phyloP scores from a whole-genome alignment of 2,113 vertebrate species.

The Microtus montanus region DNA sequence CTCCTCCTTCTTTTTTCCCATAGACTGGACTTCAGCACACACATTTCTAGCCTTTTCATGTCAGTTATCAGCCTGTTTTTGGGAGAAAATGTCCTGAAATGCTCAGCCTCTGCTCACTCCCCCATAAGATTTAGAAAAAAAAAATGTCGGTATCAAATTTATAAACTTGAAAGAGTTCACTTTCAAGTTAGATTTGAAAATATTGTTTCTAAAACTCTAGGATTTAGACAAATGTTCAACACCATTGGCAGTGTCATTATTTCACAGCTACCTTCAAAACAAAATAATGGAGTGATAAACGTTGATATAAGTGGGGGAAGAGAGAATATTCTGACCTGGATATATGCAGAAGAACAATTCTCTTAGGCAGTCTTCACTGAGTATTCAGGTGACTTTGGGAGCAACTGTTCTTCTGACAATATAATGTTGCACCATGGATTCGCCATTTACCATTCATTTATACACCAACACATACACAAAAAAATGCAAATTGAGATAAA shows the following conservation, averaged over 20 bases:
- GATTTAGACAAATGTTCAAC: neutral
- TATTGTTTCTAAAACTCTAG: neutral
- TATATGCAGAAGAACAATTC: neutral
- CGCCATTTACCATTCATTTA: neutral
- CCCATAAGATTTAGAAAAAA: neutral
- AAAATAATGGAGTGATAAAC: slow-evolving; percentile 19
- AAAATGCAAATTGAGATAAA: neutral
- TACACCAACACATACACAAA: neutral
- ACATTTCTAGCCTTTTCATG: neutral
- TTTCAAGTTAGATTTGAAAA: slow-evolving; percentile 35
- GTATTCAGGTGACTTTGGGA: neutral
- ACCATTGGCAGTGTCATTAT: neutral
- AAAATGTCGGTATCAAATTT: neutral
- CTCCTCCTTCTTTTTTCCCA: neutral
- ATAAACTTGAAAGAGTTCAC: slow-evolving; percentile 5
- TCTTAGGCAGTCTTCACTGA: neutral
- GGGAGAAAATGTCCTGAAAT: neutral
- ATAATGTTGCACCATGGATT: neutral
- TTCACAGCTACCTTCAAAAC: slow-evolving; percentile 13
- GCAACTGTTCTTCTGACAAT: neutral
- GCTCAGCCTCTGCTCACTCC: neutral
- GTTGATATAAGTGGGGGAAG: neutral
- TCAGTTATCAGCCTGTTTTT: neutral
- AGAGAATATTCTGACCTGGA: neutral
- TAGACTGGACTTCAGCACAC: neutral